A percentile compares a stretch with the other conserved stretches of the same genome.
Evolutionary conservation across 2,888 invertebrate species (phyloP).

Genomic region (Holacanthella duospinosa): DNA sequence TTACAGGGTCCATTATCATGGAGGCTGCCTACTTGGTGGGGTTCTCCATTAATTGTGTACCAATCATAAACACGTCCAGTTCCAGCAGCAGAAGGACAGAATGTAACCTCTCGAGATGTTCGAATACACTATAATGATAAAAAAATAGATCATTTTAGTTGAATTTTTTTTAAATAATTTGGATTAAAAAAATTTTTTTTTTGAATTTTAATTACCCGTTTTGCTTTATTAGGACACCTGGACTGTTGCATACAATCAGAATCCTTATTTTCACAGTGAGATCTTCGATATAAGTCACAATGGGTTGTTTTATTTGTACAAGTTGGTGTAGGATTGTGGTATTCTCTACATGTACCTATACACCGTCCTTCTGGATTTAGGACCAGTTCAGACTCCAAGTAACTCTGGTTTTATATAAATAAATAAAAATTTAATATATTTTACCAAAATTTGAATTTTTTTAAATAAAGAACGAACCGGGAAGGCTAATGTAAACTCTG

Average conservation of each 20-base stretch:
- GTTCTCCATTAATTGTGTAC: slow-evolving; percentile 13
- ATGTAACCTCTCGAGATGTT: slow-evolving; percentile 10
- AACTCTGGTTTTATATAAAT: too few relatives aligned
- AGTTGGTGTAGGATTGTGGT: slow-evolving; percentile 10
- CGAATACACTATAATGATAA: slow-evolving; percentile 12
- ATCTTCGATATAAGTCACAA: slow-evolving; percentile 8
- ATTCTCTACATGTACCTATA: slow-evolving; percentile 18
- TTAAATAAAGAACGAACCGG: background rate
- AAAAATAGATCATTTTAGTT: background rate
- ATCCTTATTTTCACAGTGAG: slow-evolving; percentile 11
- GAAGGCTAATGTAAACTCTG: background rate
- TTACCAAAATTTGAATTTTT: background rate
- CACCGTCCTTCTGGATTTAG: slow-evolving; percentile 18
- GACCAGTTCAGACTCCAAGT: slow-evolving; percentile 7
- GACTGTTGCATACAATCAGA: slow-evolving; percentile 10
- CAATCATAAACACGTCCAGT: slow-evolving; percentile 14
- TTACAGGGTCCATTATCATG: background rate
- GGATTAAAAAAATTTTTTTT: background rate
- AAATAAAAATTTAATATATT: background rate
- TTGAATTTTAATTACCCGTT: slow-evolving; percentile 11
- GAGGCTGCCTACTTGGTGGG: background rate
- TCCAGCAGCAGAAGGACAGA: slow-evolving; percentile 11
- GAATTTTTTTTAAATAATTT: too few relatives aligned
- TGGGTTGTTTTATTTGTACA: slow-evolving; percentile 14
- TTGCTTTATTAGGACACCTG: slow-evolving; percentile 7